phyloP scores from a whole-genome alignment of 1,140 invertebrate genomes.

The Drosophila funebris region DNA sequence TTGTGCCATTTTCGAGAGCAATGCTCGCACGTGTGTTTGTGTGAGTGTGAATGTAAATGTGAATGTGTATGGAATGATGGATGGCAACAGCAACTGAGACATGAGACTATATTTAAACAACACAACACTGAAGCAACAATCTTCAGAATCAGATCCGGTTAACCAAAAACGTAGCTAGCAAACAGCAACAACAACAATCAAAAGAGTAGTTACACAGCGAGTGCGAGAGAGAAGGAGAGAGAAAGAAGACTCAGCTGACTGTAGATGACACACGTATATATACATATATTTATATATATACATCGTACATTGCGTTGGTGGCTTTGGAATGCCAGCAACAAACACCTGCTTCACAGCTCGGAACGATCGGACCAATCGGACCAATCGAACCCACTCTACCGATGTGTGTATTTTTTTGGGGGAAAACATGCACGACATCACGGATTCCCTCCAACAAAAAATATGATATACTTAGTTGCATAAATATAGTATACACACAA shows the following conservation, averaged over 20 bases:
- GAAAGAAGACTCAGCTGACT: slow-evolving; percentile 57
- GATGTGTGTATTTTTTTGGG: slow-evolving; percentile 14
- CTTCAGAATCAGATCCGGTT: slow-evolving; percentile 74
- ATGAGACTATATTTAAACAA: slow-evolving; percentile 42
- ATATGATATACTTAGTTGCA: slow-evolving; percentile 29
- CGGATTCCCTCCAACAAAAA: slow-evolving; percentile 50
- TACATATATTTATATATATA: slow-evolving; percentile 2
- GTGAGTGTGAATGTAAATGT: slow-evolving; percentile 28
- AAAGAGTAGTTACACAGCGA: not conserved
- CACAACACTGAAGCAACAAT: slow-evolving; percentile 53
- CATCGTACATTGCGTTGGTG: slow-evolving; percentile 52
- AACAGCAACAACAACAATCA: slow-evolving; percentile 11
- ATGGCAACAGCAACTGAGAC: slow-evolving; percentile 52
- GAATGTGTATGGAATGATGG: slow-evolving; percentile 54
- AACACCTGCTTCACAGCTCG: slow-evolving; percentile 27
- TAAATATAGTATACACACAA: slow-evolving; percentile 2
- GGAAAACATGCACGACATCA: slow-evolving; percentile 58
- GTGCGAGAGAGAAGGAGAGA: slow-evolving; percentile 4
- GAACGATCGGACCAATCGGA: not conserved
- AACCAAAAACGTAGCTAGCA: slow-evolving; percentile 56
- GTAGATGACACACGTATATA: slow-evolving; percentile 22
- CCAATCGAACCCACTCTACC: not conserved
- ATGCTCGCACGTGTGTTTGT: slow-evolving; percentile 41
- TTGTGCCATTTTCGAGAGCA: slow-evolving; percentile 74
- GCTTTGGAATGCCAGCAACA: slow-evolving; percentile 50